phyloP scores from a whole-genome alignment of 2,888 invertebrate genomes.

The Ariolimax columbianus region DNA sequence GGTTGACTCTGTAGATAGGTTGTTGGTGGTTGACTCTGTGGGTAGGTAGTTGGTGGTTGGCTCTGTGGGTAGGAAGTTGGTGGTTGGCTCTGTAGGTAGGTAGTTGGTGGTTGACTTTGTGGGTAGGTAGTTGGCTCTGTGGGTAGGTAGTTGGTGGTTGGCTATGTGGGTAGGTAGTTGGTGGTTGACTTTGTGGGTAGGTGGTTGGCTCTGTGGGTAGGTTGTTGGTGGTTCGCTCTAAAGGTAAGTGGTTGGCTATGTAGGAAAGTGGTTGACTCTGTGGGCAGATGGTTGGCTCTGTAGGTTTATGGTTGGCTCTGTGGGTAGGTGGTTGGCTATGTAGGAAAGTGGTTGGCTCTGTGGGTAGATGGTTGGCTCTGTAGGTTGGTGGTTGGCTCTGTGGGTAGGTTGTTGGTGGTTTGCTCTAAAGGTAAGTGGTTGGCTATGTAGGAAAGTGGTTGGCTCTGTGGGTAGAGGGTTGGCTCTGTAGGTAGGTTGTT shows the following conservation, averaged over 20 bases:
- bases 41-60: neutral
- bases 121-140: neutral
- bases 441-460: neutral
- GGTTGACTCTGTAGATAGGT: neutral
- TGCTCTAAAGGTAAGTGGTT: neutral
- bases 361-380: neutral
- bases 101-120: neutral
- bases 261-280: neutral
- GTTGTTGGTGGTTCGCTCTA: neutral
- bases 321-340: neutral
- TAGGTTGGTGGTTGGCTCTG: neutral
- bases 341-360: neutral
- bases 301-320: neutral
- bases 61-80: neutral
- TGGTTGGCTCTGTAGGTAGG: neutral
- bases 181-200: neutral
- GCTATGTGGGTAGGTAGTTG: neutral
- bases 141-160: neutral
- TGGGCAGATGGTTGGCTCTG: neutral
- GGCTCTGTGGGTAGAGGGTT: neutral
- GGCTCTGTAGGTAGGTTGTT: neutral
- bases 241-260: neutral
- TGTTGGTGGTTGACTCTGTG: neutral
- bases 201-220: neutral
- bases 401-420: neutral